Conservation (phyloP, 92 coral and sea anemone genomes). For the Hydrozoanthus gracilis region DNA sequence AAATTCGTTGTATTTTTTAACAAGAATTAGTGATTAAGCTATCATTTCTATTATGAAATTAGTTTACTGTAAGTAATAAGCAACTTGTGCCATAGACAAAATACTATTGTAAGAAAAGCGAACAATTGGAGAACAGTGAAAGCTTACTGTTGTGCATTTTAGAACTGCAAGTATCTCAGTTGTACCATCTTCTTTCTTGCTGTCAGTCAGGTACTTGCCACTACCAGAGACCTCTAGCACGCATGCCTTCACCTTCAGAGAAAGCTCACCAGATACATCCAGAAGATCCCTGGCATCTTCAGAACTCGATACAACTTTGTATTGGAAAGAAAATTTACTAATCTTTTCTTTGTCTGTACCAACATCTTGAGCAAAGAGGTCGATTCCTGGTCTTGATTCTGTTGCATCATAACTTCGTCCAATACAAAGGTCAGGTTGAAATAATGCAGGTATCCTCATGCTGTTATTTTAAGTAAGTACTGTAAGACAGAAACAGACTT, state of each 20-base stretch:
- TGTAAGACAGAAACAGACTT: neutral
- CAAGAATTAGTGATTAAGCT: too few relatives aligned
- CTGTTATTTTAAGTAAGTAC: neutral
- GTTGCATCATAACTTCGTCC: conserved; percentile 43
- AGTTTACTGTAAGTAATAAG: neutral
- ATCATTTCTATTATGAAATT: too few relatives aligned
- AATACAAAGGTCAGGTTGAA: conserved; percentile 33
- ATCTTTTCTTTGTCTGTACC: neutral
- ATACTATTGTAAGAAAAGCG: too few relatives aligned
- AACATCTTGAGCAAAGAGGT: conserved; percentile 17
- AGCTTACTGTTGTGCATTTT: conserved; percentile 47
- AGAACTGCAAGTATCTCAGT: conserved; percentile 42
- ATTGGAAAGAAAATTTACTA: conserved; percentile 37
- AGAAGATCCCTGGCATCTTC: conserved; percentile 51
- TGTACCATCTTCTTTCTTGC: conserved; percentile 5
- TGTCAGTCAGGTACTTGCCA: conserved; percentile 44
- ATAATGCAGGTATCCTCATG: neutral
- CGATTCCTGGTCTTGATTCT: neutral
- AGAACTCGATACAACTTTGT: conserved; percentile 19
- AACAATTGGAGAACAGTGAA: neutral
- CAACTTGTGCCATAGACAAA: too few relatives aligned
- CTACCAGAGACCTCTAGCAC: conserved; percentile 53
- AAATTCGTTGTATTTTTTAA: too few relatives aligned
- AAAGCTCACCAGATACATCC: conserved; percentile 57
- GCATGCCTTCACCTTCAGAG: conserved; percentile 52